phyloP scores from a whole-genome alignment of 2,888 invertebrate genomes.

The Schizaphis graminum region DNA sequence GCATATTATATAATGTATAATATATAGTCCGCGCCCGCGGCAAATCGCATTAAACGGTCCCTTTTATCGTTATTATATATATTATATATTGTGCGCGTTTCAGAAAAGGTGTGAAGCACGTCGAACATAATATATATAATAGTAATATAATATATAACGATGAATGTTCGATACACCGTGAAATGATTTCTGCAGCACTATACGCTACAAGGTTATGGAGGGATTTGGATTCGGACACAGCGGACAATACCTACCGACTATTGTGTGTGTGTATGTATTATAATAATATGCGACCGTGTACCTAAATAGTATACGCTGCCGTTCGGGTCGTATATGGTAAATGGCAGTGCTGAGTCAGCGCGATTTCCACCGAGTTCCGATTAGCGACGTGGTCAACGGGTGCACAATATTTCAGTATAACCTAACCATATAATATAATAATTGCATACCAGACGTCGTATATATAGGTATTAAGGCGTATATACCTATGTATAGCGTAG shows the following conservation, averaged over 20 bases:
- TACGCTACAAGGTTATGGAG: not conserved
- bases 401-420: not conserved
- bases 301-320: not conserved
- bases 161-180: conserved; percentile 51
- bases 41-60: conserved; percentile 62
- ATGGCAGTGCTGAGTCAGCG: conserved; percentile 38
- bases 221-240: conserved; percentile 51
- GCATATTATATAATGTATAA: not conserved
- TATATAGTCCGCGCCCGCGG: conserved; percentile 30
- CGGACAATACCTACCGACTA: conserved; percentile 11
- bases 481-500: too few species aligned
- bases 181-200: conserved; percentile 39
- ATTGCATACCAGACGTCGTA: not conserved
- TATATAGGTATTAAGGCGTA: too few species aligned
- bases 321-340: not conserved
- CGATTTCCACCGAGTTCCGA: conserved; percentile 5
- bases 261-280: not conserved
- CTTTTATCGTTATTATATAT: conserved; percentile 25
- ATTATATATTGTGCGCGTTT: not conserved
- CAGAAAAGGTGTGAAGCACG: conserved; percentile 55
- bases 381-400: not conserved
- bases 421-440: not conserved
- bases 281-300: not conserved
- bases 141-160: not conserved
- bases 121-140: not conserved